phyloP scores from a whole-genome alignment of 2,888 invertebrate genomes.

The Lithodes maja region DNA sequence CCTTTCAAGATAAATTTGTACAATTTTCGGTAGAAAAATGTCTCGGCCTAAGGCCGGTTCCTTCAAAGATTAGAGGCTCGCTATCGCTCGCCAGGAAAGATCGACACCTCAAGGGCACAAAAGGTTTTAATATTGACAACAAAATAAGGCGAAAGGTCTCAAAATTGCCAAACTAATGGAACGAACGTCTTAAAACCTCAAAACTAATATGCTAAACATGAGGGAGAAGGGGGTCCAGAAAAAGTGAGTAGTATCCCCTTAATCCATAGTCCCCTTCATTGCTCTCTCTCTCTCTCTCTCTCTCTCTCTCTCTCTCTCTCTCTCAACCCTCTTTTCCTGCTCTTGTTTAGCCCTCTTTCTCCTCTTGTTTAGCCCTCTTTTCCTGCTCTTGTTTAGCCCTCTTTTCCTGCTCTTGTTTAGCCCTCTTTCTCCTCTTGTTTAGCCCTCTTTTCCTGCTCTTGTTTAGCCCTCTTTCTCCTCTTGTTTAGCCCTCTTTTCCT shows the following conservation, averaged over 20 bases:
- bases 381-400: background rate
- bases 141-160: too few relatives aligned
- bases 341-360: background rate
- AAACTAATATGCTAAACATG: too few relatives aligned
- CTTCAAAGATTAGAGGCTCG: too few relatives aligned
- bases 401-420: background rate
- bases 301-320: background rate
- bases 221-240: too few relatives aligned
- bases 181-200: too few relatives aligned
- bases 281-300: background rate
- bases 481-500: background rate
- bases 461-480: background rate
- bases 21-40: too few relatives aligned
- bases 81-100: too few relatives aligned
- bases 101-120: too few relatives aligned
- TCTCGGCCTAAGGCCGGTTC: too few relatives aligned
- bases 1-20: too few relatives aligned
- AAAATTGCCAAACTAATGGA: too few relatives aligned
- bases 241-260: background rate
- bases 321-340: background rate
- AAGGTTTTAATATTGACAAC: too few relatives aligned
- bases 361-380: background rate
- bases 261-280: background rate
- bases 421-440: background rate
- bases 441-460: background rate